Conservation (phyloP, 2,888 invertebrate genomes). For the Cotesia congregata region DNA sequence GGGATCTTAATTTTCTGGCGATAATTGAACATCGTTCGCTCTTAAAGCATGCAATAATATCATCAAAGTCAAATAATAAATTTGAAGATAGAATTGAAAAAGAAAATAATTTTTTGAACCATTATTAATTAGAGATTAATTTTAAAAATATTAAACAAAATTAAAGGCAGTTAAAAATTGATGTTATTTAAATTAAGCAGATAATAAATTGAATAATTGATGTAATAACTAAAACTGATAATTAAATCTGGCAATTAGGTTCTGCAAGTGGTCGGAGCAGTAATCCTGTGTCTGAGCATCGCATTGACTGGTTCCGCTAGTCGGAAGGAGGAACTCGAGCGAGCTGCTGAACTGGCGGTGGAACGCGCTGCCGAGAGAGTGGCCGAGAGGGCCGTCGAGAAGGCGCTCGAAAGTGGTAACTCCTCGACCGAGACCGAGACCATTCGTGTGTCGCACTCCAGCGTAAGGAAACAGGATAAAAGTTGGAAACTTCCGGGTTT, state of each 20-base stretch:
- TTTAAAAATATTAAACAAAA: too few species aligned
- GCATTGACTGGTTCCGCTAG: slow-evolving; percentile 43
- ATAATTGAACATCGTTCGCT: too few species aligned
- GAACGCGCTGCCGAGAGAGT: slow-evolving; percentile 65
- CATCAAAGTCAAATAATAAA: too few species aligned
- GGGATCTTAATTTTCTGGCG: too few species aligned
- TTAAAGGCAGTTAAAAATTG: too few species aligned
- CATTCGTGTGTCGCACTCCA: slow-evolving; percentile 60
- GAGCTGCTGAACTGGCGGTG: slow-evolving; percentile 65
- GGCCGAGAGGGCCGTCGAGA: slow-evolving; percentile 66
- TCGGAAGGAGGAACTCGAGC: slow-evolving; percentile 58
- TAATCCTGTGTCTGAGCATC: slow-evolving; percentile 50
- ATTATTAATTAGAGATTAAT: too few species aligned
- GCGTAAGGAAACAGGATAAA: slow-evolving; percentile 54
- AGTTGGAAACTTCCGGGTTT: slow-evolving; percentile 47
- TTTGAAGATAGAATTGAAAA: too few species aligned
- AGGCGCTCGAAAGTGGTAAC: slow-evolving; percentile 63
- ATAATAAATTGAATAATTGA: background rate
- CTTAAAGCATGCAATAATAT: too few species aligned
- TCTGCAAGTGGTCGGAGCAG: slow-evolving; percentile 44
- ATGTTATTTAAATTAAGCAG: too few species aligned
- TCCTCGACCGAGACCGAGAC: slow-evolving; percentile 60
- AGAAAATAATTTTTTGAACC: too few species aligned
- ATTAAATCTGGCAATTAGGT: slow-evolving; percentile 37
- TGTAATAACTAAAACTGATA: background rate